Evolutionary conservation across 2,113 vertebrate species (phyloP).

Genomic region (Dicentrarchus labrax): DNA sequence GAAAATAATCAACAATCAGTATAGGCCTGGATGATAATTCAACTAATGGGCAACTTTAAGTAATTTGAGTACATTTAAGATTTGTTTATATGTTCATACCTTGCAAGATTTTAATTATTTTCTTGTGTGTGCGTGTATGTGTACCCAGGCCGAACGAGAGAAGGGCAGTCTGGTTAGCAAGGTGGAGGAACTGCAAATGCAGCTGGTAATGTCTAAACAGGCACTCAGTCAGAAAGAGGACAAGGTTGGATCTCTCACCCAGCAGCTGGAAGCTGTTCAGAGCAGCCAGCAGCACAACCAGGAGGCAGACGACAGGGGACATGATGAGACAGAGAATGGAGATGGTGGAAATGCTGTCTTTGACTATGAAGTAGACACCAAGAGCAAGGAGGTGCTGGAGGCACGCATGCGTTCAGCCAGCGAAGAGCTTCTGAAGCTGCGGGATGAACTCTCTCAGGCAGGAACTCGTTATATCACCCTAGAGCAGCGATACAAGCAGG

Average conservation of each 20-base stretch:
- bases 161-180: slow-evolving; percentile 80
- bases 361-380: slow-evolving; percentile 83
- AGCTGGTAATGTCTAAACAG: slow-evolving; percentile 83
- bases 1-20: neutral
- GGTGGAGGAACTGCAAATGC: slow-evolving; percentile 86
- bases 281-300: slow-evolving; percentile 52
- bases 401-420: slow-evolving; percentile 79
- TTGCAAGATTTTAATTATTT: neutral
- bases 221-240: slow-evolving; percentile 84
- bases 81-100: neutral
- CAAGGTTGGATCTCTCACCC: slow-evolving; percentile 81
- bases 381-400: slow-evolving; percentile 83
- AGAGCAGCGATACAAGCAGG: slow-evolving; percentile 82
- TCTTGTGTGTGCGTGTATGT: slow-evolving; percentile 5
- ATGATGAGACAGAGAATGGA: slow-evolving; percentile 45
- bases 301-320: slow-evolving; percentile 35
- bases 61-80: neutral
- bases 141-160: slow-evolving; percentile 84
- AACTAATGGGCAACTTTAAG: neutral
- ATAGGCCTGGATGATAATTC: neutral
- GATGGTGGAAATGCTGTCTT: slow-evolving; percentile 48
- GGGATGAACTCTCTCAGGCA: slow-evolving; percentile 84
- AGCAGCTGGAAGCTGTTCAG: slow-evolving; percentile 81
- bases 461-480: slow-evolving; percentile 77
- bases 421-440: slow-evolving; percentile 81